Evolutionary conservation across 2,113 vertebrate species (phyloP).

Genomic region (Jaculus jaculus): DNA sequence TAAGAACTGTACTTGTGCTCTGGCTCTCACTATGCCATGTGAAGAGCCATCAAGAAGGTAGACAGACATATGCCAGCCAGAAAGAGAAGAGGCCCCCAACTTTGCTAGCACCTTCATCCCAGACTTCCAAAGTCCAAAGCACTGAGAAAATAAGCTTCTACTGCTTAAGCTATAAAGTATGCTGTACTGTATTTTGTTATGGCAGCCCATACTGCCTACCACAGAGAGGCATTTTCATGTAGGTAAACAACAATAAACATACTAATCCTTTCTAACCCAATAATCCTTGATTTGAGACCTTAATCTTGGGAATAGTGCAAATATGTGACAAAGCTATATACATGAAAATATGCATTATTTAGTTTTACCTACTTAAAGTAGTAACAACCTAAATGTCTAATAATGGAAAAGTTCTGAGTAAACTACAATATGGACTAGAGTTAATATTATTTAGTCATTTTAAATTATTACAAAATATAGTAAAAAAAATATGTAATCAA

Average conservation of each 20-base stretch:
- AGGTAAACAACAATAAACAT: not conserved
- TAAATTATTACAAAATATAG: conserved; percentile 35
- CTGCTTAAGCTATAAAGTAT: not conserved
- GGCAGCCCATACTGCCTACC: not conserved
- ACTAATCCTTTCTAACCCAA: conserved; percentile 22
- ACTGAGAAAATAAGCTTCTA: not conserved
- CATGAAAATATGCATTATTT: conserved; percentile 6
- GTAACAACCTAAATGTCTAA: not conserved
- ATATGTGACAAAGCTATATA: conserved; percentile 25
- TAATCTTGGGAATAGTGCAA: conserved; percentile 13
- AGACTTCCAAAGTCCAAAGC: not conserved
- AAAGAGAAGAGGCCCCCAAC: not conserved
- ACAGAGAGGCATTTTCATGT: not conserved
- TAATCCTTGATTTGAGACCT: not conserved
- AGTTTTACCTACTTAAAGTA: conserved; percentile 10
- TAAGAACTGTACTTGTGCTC: not conserved
- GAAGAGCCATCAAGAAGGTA: not conserved
- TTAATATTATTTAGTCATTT: not conserved
- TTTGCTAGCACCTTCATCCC: not conserved
- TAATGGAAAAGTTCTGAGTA: not conserved
- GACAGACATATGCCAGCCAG: not conserved
- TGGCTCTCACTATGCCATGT: not conserved
- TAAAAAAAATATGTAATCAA: too few relatives aligned
- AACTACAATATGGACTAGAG: not conserved
- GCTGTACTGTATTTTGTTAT: not conserved